Evolutionary conservation across 2,113 vertebrate species (phyloP).

Genomic region (Syrrhaptes paradoxus): DNA sequence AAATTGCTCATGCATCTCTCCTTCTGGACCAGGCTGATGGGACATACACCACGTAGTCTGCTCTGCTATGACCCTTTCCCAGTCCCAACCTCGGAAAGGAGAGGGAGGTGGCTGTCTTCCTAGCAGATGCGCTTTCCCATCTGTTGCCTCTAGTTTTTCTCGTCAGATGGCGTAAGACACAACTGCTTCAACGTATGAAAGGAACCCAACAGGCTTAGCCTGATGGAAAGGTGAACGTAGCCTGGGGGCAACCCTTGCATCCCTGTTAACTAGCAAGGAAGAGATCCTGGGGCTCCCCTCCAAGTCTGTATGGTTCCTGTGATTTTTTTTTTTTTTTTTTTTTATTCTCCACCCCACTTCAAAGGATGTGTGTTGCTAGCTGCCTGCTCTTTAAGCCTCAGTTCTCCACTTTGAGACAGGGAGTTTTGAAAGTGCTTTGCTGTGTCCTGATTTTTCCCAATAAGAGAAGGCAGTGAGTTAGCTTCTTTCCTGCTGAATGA

Average conservation of each 20-base stretch:
- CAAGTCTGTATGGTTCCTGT: background rate
- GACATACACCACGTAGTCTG: no score
- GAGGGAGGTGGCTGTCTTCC: background rate
- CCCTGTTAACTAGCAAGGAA: background rate
- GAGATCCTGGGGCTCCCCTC: conserved; percentile 25
- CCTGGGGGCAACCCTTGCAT: conserved; percentile 13
- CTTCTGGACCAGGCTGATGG: accelerated
- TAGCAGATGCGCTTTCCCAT: background rate
- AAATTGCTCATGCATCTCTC: background rate
- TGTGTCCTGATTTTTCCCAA: background rate
- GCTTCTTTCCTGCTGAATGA: background rate
- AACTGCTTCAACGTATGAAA: background rate
- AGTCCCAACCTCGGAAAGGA: background rate
- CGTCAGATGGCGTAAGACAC: background rate
- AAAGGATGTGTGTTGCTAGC: background rate
- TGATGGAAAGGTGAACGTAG: conserved; percentile 40
- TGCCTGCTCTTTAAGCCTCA: background rate
- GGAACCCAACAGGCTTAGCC: background rate
- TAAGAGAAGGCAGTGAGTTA: background rate
- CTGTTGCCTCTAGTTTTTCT: background rate
- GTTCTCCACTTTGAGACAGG: background rate
- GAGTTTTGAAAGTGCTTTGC: background rate
- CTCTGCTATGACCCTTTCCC: background rate
- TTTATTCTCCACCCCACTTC: background rate
- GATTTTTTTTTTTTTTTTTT: background rate